Conservation (phyloP, 1,140 invertebrate genomes). For the Brachionus paranguensis region DNA sequence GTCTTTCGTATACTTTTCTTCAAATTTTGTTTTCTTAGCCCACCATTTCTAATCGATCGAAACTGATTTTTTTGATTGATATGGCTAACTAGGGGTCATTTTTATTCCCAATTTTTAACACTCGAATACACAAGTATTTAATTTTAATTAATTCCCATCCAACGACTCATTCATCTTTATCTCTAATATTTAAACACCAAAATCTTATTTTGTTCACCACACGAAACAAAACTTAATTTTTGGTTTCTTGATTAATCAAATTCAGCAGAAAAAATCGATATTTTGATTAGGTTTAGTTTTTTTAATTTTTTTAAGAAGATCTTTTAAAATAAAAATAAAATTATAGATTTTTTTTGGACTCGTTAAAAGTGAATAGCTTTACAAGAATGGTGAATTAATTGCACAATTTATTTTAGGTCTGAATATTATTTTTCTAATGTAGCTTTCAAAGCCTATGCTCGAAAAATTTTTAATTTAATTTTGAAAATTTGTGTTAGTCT, state of each 20-base stretch:
- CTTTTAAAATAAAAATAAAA: background rate
- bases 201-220: background rate
- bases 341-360: no score
- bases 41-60: constrained; percentile 2
- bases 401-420: no score
- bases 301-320: background rate
- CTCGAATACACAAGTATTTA: background rate
- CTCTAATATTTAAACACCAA: background rate
- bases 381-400: no score
- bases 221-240: background rate
- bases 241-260: background rate
- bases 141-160: background rate
- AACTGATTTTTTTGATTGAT: background rate
- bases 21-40: background rate
- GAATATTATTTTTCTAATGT: no score
- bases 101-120: background rate
- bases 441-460: no score
- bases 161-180: background rate
- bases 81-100: background rate
- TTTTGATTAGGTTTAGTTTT: background rate
- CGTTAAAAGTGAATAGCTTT: no score
- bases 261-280: background rate
- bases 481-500: background rate
- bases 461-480: no score
- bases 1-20: background rate